phyloP scores from a whole-genome alignment of 2,888 invertebrate genomes.

The Mesopsocus fuscifrons region DNA sequence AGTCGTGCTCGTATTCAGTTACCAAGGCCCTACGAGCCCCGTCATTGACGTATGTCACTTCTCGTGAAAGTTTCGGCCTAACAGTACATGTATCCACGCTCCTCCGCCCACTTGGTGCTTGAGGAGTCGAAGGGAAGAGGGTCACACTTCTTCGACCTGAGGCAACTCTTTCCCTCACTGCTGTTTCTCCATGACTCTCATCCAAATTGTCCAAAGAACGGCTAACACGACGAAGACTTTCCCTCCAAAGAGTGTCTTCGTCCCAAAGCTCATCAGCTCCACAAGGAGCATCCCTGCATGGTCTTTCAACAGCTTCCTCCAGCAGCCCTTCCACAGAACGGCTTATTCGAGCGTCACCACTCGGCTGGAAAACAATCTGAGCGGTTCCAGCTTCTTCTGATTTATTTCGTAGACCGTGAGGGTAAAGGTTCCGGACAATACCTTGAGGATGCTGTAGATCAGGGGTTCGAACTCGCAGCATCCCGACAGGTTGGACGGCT shows the following conservation, averaged over 20 bases:
- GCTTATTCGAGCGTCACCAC: conserved; percentile 24
- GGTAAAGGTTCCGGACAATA: conserved; percentile 24
- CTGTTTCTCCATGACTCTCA: conserved; percentile 19
- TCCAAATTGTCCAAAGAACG: conserved; percentile 69
- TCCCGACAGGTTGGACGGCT: conserved; percentile 24
- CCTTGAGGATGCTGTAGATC: conserved; percentile 21
- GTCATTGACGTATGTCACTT: conserved; percentile 62
- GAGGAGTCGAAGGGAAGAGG: neutral
- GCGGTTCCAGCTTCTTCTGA: conserved; percentile 16
- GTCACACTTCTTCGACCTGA: neutral
- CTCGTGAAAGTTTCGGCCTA: conserved; percentile 24
- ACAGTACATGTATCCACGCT: conserved; percentile 14
- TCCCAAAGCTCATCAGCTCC: conserved; percentile 43
- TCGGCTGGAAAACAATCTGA: conserved; percentile 10
- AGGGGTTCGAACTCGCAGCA: conserved; percentile 21
- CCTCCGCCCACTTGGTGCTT: conserved; percentile 14
- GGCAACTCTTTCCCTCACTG: neutral
- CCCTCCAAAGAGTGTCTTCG: conserved; percentile 64
- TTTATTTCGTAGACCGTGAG: conserved; percentile 25
- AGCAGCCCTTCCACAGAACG: conserved; percentile 38
- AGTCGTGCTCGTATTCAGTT: conserved; percentile 15
- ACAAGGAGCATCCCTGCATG: neutral
- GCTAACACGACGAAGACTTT: conserved; percentile 57
- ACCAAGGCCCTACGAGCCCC: neutral
- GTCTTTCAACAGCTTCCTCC: conserved; percentile 25